Conservation (phyloP, 2,888 invertebrate genomes). For the Pristionchus entomophagus region DNA sequence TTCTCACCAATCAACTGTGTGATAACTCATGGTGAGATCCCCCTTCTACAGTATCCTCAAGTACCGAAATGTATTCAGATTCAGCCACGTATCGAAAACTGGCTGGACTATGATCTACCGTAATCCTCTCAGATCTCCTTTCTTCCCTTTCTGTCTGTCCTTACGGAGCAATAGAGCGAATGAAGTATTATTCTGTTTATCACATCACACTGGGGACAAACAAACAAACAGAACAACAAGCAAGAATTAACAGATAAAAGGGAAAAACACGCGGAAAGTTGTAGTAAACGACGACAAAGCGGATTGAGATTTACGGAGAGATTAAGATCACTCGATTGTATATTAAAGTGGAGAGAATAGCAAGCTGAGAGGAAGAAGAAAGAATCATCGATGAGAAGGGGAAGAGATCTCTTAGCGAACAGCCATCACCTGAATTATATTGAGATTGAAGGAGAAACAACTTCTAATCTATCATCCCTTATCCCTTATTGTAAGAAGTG, state of each 20-base stretch:
- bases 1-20: constrained; percentile 74
- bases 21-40: constrained; percentile 69
- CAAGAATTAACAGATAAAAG: constrained; percentile 15
- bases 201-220: constrained; percentile 22
- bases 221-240: constrained; percentile 28
- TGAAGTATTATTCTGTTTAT: constrained; percentile 33
- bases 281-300: background rate
- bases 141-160: background rate
- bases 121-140: constrained; percentile 27
- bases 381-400: background rate
- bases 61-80: too few species aligned
- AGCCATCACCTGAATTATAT: constrained; percentile 64
- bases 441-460: background rate
- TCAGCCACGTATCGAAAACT: constrained; percentile 65
- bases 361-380: background rate
- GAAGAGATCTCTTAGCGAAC: constrained; percentile 62
- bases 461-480: background rate
- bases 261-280: background rate
- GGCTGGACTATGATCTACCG: constrained; percentile 51
- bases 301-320: background rate
- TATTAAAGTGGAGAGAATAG: constrained; percentile 32
- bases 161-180: constrained; percentile 25
- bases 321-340: constrained; percentile 28
- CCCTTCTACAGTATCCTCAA: too few species aligned
- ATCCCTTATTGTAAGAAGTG: too few species aligned